These are phyloP conservation scores for Parasteatoda tepidariorum DNA, from an alignment of 1,140 invertebrate genomes.

Conservation along the genomic window DNA sequence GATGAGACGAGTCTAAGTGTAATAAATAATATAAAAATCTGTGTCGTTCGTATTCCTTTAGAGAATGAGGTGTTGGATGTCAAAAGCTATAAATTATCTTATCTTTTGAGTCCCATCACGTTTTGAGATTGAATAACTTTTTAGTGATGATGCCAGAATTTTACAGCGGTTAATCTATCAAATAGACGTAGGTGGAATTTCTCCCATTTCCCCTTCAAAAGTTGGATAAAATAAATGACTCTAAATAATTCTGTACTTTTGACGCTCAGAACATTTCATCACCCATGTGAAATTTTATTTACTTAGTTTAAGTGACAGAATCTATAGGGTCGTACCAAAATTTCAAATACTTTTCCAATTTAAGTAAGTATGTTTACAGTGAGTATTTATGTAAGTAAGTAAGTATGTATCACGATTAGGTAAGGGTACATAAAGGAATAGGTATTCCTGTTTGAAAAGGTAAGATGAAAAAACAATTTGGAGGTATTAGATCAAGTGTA, in stretches of 20 bases:
- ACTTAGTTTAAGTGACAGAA: too few relatives aligned
- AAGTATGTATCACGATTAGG: too few relatives aligned
- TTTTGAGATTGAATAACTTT: neutral
- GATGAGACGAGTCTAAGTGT: neutral
- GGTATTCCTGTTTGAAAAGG: too few relatives aligned
- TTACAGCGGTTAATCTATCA: neutral
- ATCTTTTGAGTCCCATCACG: neutral
- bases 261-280: too few relatives aligned
- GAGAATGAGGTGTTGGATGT: neutral
- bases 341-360: too few relatives aligned
- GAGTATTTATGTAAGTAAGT: too few relatives aligned
- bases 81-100: conserved; percentile 7
- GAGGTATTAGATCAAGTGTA: too few relatives aligned
- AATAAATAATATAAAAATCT: neutral
- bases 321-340: too few relatives aligned
- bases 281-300: too few relatives aligned
- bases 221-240: neutral
- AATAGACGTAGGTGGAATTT: neutral
- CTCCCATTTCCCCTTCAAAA: neutral
- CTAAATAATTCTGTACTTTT: neutral
- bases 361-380: too few relatives aligned
- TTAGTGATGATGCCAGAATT: neutral
- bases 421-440: too few relatives aligned
- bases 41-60: neutral
- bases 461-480: too few relatives aligned